Evolutionary conservation across 1,140 invertebrate species (phyloP).

Genomic region (Metopolophium dirhodum): DNA sequence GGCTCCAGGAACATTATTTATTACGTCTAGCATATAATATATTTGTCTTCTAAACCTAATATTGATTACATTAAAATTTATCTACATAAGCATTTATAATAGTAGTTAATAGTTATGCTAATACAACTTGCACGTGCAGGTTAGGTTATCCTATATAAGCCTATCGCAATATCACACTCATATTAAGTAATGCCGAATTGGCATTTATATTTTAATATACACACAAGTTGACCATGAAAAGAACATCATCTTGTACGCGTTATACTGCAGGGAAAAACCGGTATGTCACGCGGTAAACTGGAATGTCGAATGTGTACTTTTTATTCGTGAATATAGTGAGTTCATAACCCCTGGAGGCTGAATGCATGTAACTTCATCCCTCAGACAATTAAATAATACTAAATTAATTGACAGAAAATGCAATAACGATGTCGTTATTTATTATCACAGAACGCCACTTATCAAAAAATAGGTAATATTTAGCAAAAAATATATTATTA

Average conservation of each 20-base stretch:
- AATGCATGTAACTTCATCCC: not conserved
- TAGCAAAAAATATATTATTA: not conserved
- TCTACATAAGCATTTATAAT: not conserved
- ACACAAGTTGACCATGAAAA: slow-evolving; percentile 35
- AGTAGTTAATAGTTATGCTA: not conserved
- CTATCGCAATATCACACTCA: not conserved
- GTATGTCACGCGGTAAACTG: not conserved
- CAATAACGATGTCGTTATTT: not conserved
- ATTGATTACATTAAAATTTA: not conserved
- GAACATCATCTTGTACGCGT: not conserved
- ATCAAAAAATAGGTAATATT: not conserved
- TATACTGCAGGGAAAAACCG: not conserved
- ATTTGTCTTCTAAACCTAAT: not conserved
- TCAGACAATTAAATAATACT: not conserved
- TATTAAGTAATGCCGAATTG: not conserved
- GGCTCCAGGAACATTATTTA: not conserved
- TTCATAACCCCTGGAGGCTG: not conserved
- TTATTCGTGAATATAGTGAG: slow-evolving; percentile 4
- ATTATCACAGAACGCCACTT: not conserved
- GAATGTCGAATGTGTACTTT: slow-evolving; percentile 25
- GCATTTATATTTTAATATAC: slow-evolving; percentile 15
- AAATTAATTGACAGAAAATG: not conserved
- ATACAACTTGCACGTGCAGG: not conserved
- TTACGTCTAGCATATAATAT: not conserved
- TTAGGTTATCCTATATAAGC: not conserved